phyloP scores from a whole-genome alignment of 2,888 invertebrate species.

The Pasiphila rectangulata region DNA sequence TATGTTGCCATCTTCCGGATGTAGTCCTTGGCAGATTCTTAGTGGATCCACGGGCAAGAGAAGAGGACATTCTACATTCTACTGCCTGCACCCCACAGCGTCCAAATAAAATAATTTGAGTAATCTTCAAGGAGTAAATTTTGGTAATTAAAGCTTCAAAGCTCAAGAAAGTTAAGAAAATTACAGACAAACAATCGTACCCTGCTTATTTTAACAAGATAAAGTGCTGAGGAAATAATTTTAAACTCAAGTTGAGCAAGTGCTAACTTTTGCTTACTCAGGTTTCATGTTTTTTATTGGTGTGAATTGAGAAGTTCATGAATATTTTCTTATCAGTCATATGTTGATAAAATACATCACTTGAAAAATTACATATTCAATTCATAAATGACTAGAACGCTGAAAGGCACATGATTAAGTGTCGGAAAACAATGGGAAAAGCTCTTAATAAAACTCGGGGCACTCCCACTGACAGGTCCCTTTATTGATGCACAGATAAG shows the following conservation, averaged over 20 bases:
- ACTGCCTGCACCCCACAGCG: too few species aligned
- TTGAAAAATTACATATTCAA: not conserved
- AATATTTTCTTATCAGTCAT: too few species aligned
- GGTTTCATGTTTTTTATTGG: conserved; percentile 15
- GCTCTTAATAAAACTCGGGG: conserved; percentile 44
- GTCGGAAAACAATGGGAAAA: conserved; percentile 49
- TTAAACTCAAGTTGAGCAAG: conserved; percentile 24
- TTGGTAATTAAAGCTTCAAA: conserved; percentile 9
- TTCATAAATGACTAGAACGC: conserved; percentile 8
- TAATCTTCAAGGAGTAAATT: conserved; percentile 8
- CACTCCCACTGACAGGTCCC: conserved; percentile 42
- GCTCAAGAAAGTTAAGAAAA: conserved; percentile 11
- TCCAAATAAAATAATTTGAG: not conserved
- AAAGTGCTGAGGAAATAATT: conserved; percentile 27
- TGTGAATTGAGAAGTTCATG: conserved; percentile 8
- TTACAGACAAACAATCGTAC: conserved; percentile 23
- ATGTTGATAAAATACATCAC: too few species aligned
- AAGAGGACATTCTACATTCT: too few species aligned
- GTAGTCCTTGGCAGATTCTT: too few species aligned
- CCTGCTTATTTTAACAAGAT: conserved; percentile 25
- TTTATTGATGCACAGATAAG: conserved; percentile 53
- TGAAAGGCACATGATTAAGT: conserved; percentile 45
- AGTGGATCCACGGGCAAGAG: too few species aligned
- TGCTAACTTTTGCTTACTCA: conserved; percentile 22
- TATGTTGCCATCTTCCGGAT: too few species aligned